phyloP scores from a whole-genome alignment of 2,113 vertebrate genomes.

The Aramus guarauna region DNA sequence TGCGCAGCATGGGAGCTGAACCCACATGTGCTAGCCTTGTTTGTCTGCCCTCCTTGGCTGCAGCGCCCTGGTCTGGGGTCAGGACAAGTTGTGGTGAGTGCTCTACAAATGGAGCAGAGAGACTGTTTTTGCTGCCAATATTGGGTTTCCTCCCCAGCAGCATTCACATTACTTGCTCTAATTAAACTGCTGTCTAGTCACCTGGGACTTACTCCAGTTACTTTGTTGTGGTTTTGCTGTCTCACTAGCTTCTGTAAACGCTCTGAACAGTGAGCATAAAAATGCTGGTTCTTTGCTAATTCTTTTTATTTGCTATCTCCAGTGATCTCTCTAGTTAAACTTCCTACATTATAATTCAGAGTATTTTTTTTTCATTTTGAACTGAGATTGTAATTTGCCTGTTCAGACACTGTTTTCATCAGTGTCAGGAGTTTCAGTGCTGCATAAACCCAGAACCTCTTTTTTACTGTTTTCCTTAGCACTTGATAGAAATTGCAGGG shows the following conservation, averaged over 20 bases:
- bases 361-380: background rate
- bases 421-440: background rate
- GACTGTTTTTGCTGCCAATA: rapidly evolving
- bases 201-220: background rate
- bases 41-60: background rate
- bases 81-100: background rate
- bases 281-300: background rate
- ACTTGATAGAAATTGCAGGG: background rate
- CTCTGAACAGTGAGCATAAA: background rate
- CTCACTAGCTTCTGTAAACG: background rate
- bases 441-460: background rate
- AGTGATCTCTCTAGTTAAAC: background rate
- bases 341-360: background rate
- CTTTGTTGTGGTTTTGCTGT: background rate
- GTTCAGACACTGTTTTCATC: background rate
- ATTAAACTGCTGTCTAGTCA: background rate
- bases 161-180: background rate
- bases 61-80: rapidly evolving
- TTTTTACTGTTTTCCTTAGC: background rate
- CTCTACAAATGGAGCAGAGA: background rate
- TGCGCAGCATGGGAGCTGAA: rapidly evolving
- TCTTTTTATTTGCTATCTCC: background rate
- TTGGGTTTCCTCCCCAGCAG: background rate
- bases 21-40: rapidly evolving
- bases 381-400: background rate